Base-by-base conservation (phyloP, 2,888 invertebrate genomes). In the Nephrotoma guestfalica region DNA sequence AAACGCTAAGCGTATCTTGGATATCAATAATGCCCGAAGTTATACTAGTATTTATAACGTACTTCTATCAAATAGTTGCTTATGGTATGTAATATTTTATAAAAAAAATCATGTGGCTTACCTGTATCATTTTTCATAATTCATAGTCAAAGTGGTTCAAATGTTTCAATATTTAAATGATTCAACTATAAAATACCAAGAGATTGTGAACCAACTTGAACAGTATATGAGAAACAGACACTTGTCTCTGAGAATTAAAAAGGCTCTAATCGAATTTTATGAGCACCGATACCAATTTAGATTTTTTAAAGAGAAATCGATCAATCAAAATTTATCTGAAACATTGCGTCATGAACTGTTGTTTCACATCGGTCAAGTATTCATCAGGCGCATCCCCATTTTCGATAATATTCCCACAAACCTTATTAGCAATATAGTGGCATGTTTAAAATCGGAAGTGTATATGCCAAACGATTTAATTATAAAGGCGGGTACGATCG, bases 381-480 rank as follows among this genome's bases (percentile, higher is more conserved):
- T 94, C 41, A 91, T 94, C 1, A 91, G 93, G 87, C 93, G 92
- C 84, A 93, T 93, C 41, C 89, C 91, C 2, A 89, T 94, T n/a
- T 93, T 95, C 88, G 90, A 92, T 47, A 90, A 92, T 85, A 88
- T 94, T 41, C 92, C 93, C 0, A 90, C 91, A 7, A 89, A 90
- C 11, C 89, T 93, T 71, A 90, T 94, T 15, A 92, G 92, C 5
- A 91, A 92, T 0, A 92, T 94, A 42, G 91, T 94, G 0, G 91
- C 92, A 41, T 91, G 92, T 88, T 90, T 94, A 18, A 92, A 91
- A 83, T 92, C 92, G 6, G 94, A 94, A 89, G 92, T 94, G 43
- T 94, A 93, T 90, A 90, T 94, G 86, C 93, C 94, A 1, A 93
- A 93, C 87, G 94, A 95, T 89, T 90, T 93, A 41, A 93, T 95